Conservation (phyloP, 1,140 invertebrate species). For the Brachionus rubens region DNA sequence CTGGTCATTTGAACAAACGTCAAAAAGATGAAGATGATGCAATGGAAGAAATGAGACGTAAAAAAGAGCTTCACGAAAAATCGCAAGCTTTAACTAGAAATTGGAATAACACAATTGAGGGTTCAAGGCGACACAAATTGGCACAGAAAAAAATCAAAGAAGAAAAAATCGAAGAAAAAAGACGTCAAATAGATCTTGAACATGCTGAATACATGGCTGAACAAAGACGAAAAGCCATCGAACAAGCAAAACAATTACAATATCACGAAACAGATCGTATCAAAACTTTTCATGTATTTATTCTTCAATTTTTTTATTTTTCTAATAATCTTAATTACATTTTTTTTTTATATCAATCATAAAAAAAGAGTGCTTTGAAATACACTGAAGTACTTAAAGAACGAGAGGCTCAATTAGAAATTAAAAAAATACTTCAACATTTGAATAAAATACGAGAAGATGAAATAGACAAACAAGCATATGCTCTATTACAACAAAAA, state of each 20-base stretch:
- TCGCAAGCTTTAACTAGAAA: slow-evolving; percentile 58
- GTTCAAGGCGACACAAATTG: slow-evolving; percentile 56
- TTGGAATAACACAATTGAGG: slow-evolving; percentile 59
- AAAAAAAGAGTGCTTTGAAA: slow-evolving; percentile 57
- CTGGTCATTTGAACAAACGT: slow-evolving; percentile 54
- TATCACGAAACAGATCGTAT: slow-evolving; percentile 61
- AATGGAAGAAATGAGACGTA: slow-evolving; percentile 53
- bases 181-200: slow-evolving; percentile 55
- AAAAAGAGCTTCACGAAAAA: slow-evolving; percentile 50
- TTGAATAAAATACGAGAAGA: slow-evolving; percentile 51
- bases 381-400: slow-evolving; percentile 60
- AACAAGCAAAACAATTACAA: slow-evolving; percentile 60
- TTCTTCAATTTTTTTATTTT: neutral
- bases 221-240: slow-evolving; percentile 58
- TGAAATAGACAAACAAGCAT: slow-evolving; percentile 49
- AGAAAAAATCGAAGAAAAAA: slow-evolving; percentile 58
- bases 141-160: slow-evolving; percentile 55
- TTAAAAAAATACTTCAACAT: slow-evolving; percentile 53
- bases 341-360: no score
- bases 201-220: slow-evolving; percentile 58
- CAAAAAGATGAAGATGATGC: slow-evolving; percentile 49
- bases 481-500: slow-evolving; percentile 51
- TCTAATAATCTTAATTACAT: neutral
- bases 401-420: slow-evolving; percentile 59
- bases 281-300: slow-evolving; percentile 60